Conservation (phyloP, 2,113 vertebrate species). For the Peromyscus maniculatus region DNA sequence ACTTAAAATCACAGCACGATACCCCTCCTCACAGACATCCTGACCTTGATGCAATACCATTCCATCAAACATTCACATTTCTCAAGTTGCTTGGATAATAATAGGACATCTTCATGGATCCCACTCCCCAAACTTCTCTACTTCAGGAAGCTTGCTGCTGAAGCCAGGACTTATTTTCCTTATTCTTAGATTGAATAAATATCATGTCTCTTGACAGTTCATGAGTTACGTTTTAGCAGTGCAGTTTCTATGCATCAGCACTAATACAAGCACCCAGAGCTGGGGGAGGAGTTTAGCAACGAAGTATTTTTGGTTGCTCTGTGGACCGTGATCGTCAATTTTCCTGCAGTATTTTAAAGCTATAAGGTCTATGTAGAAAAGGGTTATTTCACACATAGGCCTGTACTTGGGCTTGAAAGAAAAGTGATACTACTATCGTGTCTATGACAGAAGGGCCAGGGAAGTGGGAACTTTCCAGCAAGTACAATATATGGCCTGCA, state of each 20-base stretch:
- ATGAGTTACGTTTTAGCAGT: background rate
- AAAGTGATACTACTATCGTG: background rate
- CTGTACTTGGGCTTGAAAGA: background rate
- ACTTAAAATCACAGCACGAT: constrained; percentile 20
- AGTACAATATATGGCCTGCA: no score
- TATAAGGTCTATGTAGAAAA: background rate
- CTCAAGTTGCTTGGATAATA: background rate
- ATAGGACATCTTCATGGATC: background rate
- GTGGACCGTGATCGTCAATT: background rate
- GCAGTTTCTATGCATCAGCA: background rate
- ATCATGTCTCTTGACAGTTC: background rate
- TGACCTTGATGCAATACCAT: background rate
- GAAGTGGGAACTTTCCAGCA: background rate
- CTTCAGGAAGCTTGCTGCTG: background rate
- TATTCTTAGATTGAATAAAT: background rate
- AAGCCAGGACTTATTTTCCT: background rate
- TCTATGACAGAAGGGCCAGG: background rate
- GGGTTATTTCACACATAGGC: background rate
- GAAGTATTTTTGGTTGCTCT: background rate
- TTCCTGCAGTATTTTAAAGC: background rate
- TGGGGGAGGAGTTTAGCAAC: background rate
- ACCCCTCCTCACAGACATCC: background rate
- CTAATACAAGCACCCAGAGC: background rate
- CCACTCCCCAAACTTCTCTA: background rate
- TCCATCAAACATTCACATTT: background rate